These are phyloP conservation scores for Tribolium madens DNA, from an alignment of 1,140 invertebrate species.

Conservation along the genomic window DNA sequence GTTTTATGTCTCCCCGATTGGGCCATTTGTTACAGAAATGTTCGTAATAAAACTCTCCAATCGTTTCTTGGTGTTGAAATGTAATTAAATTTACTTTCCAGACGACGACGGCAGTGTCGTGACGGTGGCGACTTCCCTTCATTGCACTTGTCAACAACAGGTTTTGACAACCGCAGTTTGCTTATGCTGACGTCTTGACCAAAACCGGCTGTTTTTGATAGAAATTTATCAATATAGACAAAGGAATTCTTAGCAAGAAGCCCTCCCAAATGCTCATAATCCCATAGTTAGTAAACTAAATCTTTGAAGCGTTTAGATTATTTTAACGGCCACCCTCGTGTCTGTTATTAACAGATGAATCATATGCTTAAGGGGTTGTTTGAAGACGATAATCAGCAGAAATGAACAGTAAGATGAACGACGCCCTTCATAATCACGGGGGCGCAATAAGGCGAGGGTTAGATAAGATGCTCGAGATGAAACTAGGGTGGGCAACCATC, in stretches of 20 bases:
- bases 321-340: conserved; percentile 33
- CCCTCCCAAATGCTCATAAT: background rate
- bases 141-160: conserved; percentile 40
- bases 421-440: conserved; percentile 45
- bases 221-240: conserved; percentile 25
- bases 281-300: conserved; percentile 32
- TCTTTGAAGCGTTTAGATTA: conserved; percentile 40
- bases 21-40: conserved; percentile 19
- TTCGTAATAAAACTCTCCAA: conserved; percentile 4
- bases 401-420: conserved; percentile 47
- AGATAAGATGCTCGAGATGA: conserved; percentile 50
- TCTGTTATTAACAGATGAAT: conserved; percentile 51
- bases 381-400: conserved; percentile 47
- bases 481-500: conserved; percentile 14
- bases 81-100: conserved; percentile 40
- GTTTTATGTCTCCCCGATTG: conserved; percentile 39
- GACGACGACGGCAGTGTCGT: conserved; percentile 10
- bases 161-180: conserved; percentile 34
- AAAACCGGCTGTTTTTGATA: conserved; percentile 39
- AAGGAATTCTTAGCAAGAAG: conserved; percentile 5
- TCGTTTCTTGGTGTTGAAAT: conserved; percentile 35
- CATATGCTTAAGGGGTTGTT: conserved; percentile 50
- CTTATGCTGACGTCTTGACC: conserved; percentile 41
- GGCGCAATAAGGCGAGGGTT: conserved; percentile 28
- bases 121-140: conserved; percentile 32